phyloP scores from a whole-genome alignment of 1,140 invertebrate species.

The Sarcophaga peregrina region DNA sequence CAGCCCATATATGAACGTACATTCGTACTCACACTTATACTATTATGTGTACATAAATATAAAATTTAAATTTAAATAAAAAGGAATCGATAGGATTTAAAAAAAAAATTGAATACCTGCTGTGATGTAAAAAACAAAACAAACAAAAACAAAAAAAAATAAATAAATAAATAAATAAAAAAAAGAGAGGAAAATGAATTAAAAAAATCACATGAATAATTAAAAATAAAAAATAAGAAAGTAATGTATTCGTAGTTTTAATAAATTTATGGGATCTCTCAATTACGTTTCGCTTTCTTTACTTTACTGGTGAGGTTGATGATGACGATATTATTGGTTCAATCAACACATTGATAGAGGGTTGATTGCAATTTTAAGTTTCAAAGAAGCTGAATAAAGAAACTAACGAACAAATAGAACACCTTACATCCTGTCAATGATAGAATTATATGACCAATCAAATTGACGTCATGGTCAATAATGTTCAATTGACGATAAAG shows the following conservation, averaged over 20 bases:
- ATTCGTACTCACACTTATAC: background rate
- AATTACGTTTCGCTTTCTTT: background rate
- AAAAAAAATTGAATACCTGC: background rate
- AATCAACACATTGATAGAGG: conserved; percentile 18
- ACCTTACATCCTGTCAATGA: conserved; percentile 17
- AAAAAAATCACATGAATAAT: background rate
- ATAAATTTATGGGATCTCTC: background rate
- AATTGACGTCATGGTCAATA: conserved; percentile 12
- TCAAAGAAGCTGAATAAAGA: conserved; percentile 12
- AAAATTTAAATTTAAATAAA: too few relatives aligned
- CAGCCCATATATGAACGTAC: background rate
- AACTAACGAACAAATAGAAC: background rate
- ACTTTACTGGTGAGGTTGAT: background rate
- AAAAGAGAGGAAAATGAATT: too few relatives aligned
- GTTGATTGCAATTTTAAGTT: conserved; percentile 9
- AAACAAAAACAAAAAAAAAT: background rate
- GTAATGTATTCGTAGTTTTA: background rate
- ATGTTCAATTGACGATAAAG: background rate
- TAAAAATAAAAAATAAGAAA: background rate
- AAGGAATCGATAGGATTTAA: too few relatives aligned
- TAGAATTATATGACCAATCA: conserved; percentile 18
- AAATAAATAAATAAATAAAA: background rate
- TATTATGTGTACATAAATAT: too few relatives aligned
- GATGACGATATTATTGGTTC: conserved; percentile 14
- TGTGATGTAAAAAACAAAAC: background rate